A percentile compares a stretch with the other conserved stretches of the same genome.
phyloP scores from a whole-genome alignment of 92 coral and sea anemone genomes.

The Montipora capitata region DNA sequence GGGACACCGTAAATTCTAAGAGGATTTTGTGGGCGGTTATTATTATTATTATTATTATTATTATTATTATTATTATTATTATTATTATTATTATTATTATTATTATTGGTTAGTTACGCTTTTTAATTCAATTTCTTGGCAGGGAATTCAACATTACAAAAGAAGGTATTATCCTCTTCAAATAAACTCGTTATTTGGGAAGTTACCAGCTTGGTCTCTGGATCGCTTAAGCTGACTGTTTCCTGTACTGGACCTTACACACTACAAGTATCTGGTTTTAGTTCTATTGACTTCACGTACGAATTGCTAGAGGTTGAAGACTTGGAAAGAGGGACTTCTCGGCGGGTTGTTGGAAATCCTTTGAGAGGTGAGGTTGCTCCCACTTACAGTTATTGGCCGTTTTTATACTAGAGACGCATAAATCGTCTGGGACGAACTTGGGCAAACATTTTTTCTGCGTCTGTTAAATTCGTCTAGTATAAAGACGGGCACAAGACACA shows the following conservation, averaged over 20 bases:
- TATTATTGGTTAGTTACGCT: too few species aligned
- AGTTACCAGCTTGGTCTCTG: conserved; percentile 20
- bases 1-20: too few species aligned
- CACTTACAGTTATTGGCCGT: too few species aligned
- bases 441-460: too few species aligned
- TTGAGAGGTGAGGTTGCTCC: conserved; percentile 59
- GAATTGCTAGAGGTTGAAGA: conserved; percentile 56
- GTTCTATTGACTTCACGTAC: conserved; percentile 65
- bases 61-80: too few species aligned
- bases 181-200: conserved; percentile 5
- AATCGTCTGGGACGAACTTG: too few species aligned
- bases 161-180: neutral
- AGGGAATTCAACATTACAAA: conserved; percentile 6
- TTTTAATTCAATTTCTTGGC: neutral
- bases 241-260: conserved; percentile 52
- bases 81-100: too few species aligned
- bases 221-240: conserved; percentile 32
- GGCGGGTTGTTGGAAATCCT: conserved; percentile 73
- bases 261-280: conserved; percentile 63
- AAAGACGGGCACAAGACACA: too few species aligned
- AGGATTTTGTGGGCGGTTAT: too few species aligned
- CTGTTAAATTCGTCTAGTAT: too few species aligned
- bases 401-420: too few species aligned
- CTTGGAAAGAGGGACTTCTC: conserved; percentile 23
- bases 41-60: too few species aligned